Evolutionary conservation across 2,797 vertebrate genomes (phyloP), one percentile per base, ranked within the genome.

Genomic region (Enteromius mattozi): DNA sequence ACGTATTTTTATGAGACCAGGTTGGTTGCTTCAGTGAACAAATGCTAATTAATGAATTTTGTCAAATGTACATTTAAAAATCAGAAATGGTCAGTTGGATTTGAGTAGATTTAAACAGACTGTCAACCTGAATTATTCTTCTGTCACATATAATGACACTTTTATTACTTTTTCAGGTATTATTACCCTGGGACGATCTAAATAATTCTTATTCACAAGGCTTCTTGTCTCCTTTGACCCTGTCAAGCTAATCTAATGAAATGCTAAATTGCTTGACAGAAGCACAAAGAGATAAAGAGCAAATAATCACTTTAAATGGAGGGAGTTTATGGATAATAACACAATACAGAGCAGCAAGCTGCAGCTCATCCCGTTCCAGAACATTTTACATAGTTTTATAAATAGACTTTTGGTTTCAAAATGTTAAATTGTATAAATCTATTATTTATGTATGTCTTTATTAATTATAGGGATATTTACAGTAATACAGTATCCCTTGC

Each of bases 241-340:
- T 59, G 49, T 37, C 16, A 6, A 47, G 70, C 24, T 74, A 51
- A 71, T 24, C 49, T 75, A 75, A 77, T 59, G 19, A 59, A 40
- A n/a, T 37, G 51, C 21, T 59, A 77, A 56, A 77, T 59, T 59
- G 75, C 54, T 77, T 37, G 54, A 77, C 54, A 61, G 19, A 21
- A 40, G 54, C 33, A 42, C n/a, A 61, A 61, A 16, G n/a, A 16
- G 56, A 78, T 63, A 63, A 30, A 63, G 56, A 63, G 33, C 2
- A 1, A 33, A 56, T 19, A 74, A 51, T 51, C 27, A 33, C 61
- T 63, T 6, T 63, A 30, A 63, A 63, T 63, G 27, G 5, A 63
- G 5, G 24, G 27, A 51, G 9, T n/a, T 35, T 33, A 56, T 13
- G 19, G 24, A 56, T 37, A 37, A 21, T 13, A 76, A 6, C 74